Evolutionary conservation across 2,113 vertebrate species (phyloP), one percentile per base, ranked within the genome.

Genomic region (Hydrochoerus hydrochaeris): DNA sequence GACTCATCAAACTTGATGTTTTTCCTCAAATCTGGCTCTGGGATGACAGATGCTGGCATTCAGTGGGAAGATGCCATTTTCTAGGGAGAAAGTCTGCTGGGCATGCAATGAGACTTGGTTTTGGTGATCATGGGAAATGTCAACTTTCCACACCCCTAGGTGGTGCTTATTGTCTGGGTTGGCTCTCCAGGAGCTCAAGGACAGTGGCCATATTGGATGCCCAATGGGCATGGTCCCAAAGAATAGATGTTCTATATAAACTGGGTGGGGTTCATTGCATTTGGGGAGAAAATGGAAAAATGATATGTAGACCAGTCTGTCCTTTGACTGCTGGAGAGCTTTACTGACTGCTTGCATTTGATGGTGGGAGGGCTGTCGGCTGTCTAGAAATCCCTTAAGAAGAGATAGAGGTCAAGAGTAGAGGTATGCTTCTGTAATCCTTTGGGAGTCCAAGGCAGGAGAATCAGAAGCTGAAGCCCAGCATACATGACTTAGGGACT

Each of bases 61-160:
- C 3, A 0, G 41, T 84, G 0, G 0, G 89, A 92, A 71, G 26
- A 44, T 96, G 88, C 90, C 73, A 52, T 98, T 97, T 97, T 95
- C 90, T 83, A n/a, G 69, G 83, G 67, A 88, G 28, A 3, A 46
- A 57, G 57, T 4, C 75, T 78, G 2, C 26, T 49, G 30, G 81
- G 22, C 0, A 0, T 32, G 35, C 67, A 67, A 69, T 85, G 86
- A 91, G 96, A 44, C 78, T 4, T 24, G 52, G 80, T 84, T 94
- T 89, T 57, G 97, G 82, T 0, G 92, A 92, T 96, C 92, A 97
- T 30, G 95, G 91, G 81, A 90, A 96, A 91, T 97, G 87, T 91
- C 95, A 94, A 49, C 89, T 83, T 44, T 91, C 52, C 1, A 19
- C 9, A 32, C 46, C 2, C 0, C 9, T 30, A 60, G 35, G 28